Percentiles rank a stretch among this genome's conserved stretches.
phyloP scores from a whole-genome alignment of 2,888 invertebrate species.

The Dryomyza anilis region DNA sequence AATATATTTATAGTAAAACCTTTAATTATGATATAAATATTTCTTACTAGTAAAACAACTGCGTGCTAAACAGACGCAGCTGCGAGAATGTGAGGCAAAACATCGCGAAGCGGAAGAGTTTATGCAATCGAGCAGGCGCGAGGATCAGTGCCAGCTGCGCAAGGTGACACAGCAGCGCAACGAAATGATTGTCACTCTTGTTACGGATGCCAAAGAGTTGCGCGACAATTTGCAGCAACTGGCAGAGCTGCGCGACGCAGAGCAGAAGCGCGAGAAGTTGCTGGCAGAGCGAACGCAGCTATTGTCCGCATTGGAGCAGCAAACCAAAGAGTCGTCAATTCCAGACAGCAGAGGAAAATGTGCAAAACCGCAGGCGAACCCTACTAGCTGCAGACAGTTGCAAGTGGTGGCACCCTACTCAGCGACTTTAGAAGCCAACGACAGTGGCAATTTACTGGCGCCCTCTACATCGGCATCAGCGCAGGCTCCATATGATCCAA shows the following conservation, averaged over 20 bases:
- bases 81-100: background rate
- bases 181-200: background rate
- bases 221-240: background rate
- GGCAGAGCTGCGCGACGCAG: background rate
- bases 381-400: too few species aligned
- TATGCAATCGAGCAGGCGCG: background rate
- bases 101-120: background rate
- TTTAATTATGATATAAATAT: background rate
- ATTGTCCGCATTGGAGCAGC: too few species aligned
- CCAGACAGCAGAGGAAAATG: too few species aligned
- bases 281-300: too few species aligned
- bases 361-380: too few species aligned
- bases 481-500: constrained; percentile 8
- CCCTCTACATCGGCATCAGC: background rate
- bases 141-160: background rate
- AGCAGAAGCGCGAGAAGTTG: background rate
- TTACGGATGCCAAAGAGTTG: background rate
- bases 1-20: background rate
- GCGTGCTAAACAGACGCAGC: background rate
- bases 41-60: constrained; percentile 18
- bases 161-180: background rate
- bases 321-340: too few species aligned
- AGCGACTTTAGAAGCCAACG: background rate
- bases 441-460: background rate
- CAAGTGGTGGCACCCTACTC: too few species aligned